Percentiles rank a stretch among this genome's conserved stretches.
phyloP scores from a whole-genome alignment of 2,113 vertebrate species.

The Dasypus novemcinctus region DNA sequence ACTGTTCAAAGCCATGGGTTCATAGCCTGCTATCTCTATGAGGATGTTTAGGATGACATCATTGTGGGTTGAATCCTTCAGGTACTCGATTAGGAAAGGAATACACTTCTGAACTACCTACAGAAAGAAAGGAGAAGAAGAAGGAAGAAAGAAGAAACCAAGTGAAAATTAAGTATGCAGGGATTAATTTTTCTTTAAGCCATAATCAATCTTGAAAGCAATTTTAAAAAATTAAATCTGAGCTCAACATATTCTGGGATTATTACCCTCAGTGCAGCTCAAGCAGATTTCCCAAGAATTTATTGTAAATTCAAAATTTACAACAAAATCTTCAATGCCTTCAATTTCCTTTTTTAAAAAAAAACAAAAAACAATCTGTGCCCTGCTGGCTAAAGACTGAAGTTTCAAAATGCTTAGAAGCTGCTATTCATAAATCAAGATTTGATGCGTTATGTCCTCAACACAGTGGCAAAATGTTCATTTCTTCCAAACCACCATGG shows the following conservation, averaged over 20 bases:
- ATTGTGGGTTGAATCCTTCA: conserved; percentile 85
- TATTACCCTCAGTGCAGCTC: not conserved
- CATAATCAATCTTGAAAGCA: not conserved
- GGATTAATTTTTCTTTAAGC: not conserved
- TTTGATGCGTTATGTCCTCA: not conserved
- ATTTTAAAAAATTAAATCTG: not conserved
- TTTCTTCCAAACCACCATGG: not conserved
- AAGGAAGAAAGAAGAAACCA: not conserved
- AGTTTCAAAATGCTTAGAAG: not conserved
- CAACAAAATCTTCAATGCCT: not conserved
- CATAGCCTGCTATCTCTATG: conserved; percentile 87
- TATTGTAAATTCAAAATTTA: conserved; percentile 41
- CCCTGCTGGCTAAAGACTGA: not conserved
- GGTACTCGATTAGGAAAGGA: conserved; percentile 84
- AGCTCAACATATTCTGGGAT: not conserved
- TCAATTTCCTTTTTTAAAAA: not conserved
- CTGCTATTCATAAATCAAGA: not conserved
- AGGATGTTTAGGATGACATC: conserved; percentile 88
- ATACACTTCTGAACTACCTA: conserved; percentile 90
- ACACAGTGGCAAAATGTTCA: not conserved
- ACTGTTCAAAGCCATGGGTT: conserved; percentile 85
- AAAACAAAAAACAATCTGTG: not conserved
- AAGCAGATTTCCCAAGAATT: not conserved
- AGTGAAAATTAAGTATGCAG: not conserved
- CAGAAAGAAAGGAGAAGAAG: conserved; percentile 16